These are phyloP conservation scores for Plestiodon gilberti DNA, from an alignment of 2,113 vertebrate genomes.

Conservation along the genomic window DNA sequence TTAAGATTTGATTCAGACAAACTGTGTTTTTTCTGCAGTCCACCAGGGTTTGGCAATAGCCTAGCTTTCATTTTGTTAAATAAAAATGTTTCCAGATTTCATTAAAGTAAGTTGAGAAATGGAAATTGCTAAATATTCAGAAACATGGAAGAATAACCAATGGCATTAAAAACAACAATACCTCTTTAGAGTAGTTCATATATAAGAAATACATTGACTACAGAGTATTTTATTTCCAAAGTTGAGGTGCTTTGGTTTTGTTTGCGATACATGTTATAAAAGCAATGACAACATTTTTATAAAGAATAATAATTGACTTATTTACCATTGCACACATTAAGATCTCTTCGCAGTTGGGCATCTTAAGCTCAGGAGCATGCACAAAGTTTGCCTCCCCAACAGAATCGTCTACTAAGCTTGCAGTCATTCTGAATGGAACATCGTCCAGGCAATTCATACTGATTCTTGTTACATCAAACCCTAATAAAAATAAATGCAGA, in stretches of 20 bases:
- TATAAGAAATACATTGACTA: not conserved
- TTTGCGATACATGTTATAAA: too few species aligned
- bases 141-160: not conserved
- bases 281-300: too few species aligned
- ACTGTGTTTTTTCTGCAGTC: not conserved
- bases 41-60: not conserved
- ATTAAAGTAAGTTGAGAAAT: not conserved
- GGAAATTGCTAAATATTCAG: not conserved
- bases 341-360: conserved; percentile 79
- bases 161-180: not conserved
- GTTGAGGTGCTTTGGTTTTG: too few species aligned
- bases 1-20: not conserved
- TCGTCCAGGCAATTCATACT: conserved; percentile 82
- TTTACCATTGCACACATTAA: conserved; percentile 88
- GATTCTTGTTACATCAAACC: not conserved
- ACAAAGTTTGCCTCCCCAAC: conserved; percentile 51
- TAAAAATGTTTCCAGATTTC: not conserved
- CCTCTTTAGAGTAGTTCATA: fast-evolving
- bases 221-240: not conserved
- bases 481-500: not conserved
- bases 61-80: not conserved
- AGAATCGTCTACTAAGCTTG: conserved; percentile 53
- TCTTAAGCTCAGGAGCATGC: conserved; percentile 58
- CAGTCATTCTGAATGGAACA: conserved; percentile 81
- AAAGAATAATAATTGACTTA: not conserved